phyloP scores from a whole-genome alignment of 1,140 invertebrate genomes.

The Hydropsyche tenuis region DNA sequence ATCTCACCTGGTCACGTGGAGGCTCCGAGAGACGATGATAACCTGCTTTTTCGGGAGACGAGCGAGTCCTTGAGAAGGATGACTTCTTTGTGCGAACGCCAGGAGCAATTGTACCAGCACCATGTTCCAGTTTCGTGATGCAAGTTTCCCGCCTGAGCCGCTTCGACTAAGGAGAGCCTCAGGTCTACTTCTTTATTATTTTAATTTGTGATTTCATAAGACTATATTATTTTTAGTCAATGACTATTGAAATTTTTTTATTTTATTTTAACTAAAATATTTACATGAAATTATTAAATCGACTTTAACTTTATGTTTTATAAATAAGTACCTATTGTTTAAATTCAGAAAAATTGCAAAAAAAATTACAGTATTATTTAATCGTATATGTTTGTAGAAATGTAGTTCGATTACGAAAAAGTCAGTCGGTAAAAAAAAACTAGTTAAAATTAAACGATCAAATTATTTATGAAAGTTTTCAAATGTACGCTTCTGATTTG shows the following conservation, averaged over 20 bases:
- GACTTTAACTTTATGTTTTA: neutral
- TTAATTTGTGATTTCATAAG: slow-evolving; percentile 24
- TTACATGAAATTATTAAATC: too few relatives aligned
- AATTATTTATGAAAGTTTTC: neutral
- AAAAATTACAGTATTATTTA: slow-evolving; percentile 16
- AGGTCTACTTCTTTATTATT: slow-evolving; percentile 24
- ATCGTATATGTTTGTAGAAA: neutral
- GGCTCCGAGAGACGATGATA: slow-evolving; percentile 58
- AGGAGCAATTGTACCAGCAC: slow-evolving; percentile 63
- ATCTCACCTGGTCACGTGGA: slow-evolving; percentile 59
- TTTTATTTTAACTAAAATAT: too few relatives aligned
- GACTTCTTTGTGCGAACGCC: slow-evolving; percentile 62
- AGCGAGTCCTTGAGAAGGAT: slow-evolving; percentile 62
- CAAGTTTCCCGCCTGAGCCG: slow-evolving; percentile 48
- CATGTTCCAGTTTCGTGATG: slow-evolving; percentile 64
- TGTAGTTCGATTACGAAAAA: neutral
- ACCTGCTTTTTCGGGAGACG: slow-evolving; percentile 63
- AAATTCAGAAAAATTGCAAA: neutral
- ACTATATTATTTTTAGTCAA: too few relatives aligned
- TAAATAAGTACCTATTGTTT: neutral
- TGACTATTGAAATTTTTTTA: neutral
- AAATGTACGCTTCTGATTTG: neutral
- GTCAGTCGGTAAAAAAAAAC: neutral
- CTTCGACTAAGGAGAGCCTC: neutral
- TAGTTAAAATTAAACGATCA: neutral